These are phyloP conservation scores for Phortica magna DNA, from an alignment of 2,888 invertebrate genomes.

Conservation along the genomic window DNA sequence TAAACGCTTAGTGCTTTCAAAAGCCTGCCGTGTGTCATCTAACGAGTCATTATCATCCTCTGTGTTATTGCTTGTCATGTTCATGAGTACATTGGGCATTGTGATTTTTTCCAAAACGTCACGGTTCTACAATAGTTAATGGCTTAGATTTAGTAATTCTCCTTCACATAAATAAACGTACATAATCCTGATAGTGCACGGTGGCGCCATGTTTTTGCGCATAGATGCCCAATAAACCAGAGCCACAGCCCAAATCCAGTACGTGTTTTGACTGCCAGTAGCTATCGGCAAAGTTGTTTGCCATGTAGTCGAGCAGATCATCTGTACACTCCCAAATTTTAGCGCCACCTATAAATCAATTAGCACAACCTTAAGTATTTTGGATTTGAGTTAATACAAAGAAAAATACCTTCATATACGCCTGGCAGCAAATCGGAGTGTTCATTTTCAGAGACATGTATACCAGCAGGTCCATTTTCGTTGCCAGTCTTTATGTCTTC, in stretches of 20 bases:
- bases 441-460: constrained; percentile 80
- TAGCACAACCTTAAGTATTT: background rate
- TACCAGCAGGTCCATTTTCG: constrained; percentile 67
- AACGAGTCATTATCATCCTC: background rate
- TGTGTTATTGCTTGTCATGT: constrained; percentile 75
- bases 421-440: constrained; percentile 88
- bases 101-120: constrained; percentile 90
- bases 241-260: constrained; percentile 95
- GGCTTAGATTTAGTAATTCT: background rate
- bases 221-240: constrained; percentile 92
- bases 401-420: constrained; percentile 86
- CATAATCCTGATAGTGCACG: constrained; percentile 96
- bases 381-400: background rate
- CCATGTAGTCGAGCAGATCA: constrained; percentile 86
- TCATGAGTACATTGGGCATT: constrained; percentile 88
- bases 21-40: background rate
- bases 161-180: constrained; percentile 79
- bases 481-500: constrained; percentile 62
- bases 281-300: constrained; percentile 75
- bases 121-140: constrained; percentile 84
- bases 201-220: constrained; percentile 83
- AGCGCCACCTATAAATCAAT: constrained; percentile 85
- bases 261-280: constrained; percentile 80
- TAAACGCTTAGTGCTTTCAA: background rate
- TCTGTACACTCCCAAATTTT: constrained; percentile 97